Percentiles rank a stretch among this genome's conserved stretches.
These are phyloP conservation scores for Laterallus jamaicensis DNA, from an alignment of 2,113 vertebrate genomes.

Conservation along the genomic window DNA sequence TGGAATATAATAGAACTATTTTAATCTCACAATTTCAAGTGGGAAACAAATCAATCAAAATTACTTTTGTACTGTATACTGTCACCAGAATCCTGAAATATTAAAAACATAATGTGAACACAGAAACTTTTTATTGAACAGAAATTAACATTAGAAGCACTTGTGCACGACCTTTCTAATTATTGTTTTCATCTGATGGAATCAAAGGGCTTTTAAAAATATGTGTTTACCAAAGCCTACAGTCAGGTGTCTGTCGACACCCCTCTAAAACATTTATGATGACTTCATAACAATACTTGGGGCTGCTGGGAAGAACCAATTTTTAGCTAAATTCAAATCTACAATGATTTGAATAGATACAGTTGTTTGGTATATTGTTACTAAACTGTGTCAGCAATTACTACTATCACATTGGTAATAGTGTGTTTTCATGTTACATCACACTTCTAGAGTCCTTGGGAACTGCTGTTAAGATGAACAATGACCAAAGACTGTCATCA, in stretches of 20 bases:
- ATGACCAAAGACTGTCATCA: neutral
- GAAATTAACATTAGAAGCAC: neutral
- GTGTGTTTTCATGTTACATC: neutral
- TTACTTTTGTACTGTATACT: neutral
- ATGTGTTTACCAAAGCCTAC: neutral
- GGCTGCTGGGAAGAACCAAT: neutral
- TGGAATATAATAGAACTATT: neutral
- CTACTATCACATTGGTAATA: neutral
- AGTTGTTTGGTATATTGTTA: neutral
- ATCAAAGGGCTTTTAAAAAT: neutral
- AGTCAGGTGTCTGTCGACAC: neutral
- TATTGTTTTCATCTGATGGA: neutral
- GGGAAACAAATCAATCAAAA: neutral
- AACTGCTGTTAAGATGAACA: neutral
- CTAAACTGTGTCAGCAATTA: neutral
- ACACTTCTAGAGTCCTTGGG: neutral
- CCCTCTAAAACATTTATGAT: neutral
- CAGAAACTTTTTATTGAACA: neutral
- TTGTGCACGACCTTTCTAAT: neutral
- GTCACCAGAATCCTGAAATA: neutral
- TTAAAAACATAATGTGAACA: neutral
- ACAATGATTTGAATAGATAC: neutral
- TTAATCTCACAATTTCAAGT: neutral
- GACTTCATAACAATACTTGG: neutral
- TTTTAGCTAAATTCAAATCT: neutral